Conservation (phyloP, 2,888 invertebrate genomes). For the Micropterix aruncella region DNA sequence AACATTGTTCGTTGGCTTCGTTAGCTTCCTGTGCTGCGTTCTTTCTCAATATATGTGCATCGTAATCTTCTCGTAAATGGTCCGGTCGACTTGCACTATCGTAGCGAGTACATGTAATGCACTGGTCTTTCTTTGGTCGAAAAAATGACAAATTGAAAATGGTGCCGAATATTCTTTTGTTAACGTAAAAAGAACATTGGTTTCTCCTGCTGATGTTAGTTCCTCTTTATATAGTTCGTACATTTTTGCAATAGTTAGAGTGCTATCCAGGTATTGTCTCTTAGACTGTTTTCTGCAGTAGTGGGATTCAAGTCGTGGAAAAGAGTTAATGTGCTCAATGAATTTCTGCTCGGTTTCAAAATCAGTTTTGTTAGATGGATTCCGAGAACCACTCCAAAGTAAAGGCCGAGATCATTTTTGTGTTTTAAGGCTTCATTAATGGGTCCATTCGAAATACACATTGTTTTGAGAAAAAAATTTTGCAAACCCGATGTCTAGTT, state of each 20-base stretch:
- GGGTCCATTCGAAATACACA: slow-evolving; percentile 10
- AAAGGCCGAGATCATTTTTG: slow-evolving; percentile 6
- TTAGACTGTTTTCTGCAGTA: slow-evolving; percentile 10
- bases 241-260: no score
- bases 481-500: no score
- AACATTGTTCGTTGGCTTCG: slow-evolving; percentile 8
- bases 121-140: slow-evolving; percentile 8
- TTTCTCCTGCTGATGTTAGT: slow-evolving; percentile 3
- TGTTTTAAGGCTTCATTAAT: slow-evolving; percentile 7
- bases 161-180: slow-evolving; percentile 9
- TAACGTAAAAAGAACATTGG: slow-evolving; percentile 6
- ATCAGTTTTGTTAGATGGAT: no score
- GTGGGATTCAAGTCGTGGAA: slow-evolving; percentile 10
- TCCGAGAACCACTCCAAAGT: slow-evolving; percentile 4
- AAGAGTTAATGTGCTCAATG: slow-evolving; percentile 9
- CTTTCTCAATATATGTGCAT: slow-evolving; percentile 8
- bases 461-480: slow-evolving; percentile 9
- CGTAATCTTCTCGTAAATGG: slow-evolving; percentile 8
- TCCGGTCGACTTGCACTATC: no score
- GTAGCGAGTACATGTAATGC: slow-evolving; percentile 7
- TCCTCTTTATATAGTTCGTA: slow-evolving; percentile 8
- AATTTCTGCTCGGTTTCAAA: no score
- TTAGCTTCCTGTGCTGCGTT: slow-evolving; percentile 7
- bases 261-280: slow-evolving; percentile 9
- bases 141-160: slow-evolving; percentile 9